These are phyloP conservation scores for Oceanodroma tethys DNA, from an alignment of 2,113 vertebrate species.

Conservation along the genomic window DNA sequence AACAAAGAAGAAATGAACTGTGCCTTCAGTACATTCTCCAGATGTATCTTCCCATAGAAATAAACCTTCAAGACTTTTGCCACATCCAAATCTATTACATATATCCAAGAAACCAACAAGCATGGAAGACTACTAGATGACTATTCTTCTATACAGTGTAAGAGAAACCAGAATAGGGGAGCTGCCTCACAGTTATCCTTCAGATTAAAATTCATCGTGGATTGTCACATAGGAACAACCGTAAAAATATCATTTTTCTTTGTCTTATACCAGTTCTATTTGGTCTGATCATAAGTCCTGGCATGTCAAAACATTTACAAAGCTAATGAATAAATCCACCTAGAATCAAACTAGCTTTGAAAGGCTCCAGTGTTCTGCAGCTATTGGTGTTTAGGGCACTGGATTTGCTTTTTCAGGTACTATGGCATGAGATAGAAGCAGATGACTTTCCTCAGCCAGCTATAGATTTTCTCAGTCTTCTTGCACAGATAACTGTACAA, in stretches of 20 bases:
- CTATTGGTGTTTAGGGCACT: not conserved
- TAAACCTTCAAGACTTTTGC: not conserved
- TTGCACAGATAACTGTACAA: not conserved
- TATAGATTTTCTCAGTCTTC: not conserved
- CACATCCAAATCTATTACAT: not conserved
- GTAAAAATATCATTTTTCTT: not conserved
- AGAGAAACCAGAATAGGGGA: not conserved
- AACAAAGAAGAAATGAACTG: not conserved
- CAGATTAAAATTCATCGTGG: not conserved
- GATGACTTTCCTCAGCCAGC: not conserved
- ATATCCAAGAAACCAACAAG: not conserved
- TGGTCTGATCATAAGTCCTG: not conserved
- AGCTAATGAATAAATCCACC: conserved; percentile 13
- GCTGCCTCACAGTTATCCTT: not conserved
- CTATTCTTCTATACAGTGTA: not conserved
- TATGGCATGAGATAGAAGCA: not conserved
- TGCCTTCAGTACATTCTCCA: not conserved
- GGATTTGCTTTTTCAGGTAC: not conserved
- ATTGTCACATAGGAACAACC: not conserved
- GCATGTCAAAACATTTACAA: not conserved
- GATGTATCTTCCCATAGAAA: not conserved
- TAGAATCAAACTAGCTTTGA: not conserved
- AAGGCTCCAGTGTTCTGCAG: not conserved
- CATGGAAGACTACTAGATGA: not conserved
- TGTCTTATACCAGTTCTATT: not conserved